phyloP scores from a whole-genome alignment of 2,797 vertebrate species.

The Xenopus petersii region DNA sequence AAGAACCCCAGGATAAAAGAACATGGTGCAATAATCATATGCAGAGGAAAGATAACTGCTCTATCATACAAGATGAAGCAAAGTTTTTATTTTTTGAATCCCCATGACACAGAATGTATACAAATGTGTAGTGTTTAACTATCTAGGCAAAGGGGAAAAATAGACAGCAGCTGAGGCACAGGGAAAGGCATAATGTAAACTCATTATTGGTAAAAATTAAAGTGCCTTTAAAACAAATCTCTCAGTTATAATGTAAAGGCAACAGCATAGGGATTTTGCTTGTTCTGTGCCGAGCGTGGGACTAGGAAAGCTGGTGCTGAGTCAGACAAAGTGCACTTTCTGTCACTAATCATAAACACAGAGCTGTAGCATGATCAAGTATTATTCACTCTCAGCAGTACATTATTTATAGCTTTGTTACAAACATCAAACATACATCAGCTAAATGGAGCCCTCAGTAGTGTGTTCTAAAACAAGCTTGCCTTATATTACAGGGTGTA shows the following conservation, averaged over 20 bases:
- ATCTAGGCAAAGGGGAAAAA: no score
- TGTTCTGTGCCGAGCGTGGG: neutral
- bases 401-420: neutral
- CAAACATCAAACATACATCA: neutral
- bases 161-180: no score
- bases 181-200: no score
- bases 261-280: neutral
- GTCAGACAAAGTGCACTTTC: neutral
- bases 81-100: no score
- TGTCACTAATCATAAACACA: neutral
- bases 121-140: no score
- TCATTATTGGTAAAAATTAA: no score
- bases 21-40: no score
- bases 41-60: no score
- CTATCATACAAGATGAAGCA: no score
- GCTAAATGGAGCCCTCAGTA: neutral
- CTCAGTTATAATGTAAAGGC: neutral
- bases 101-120: no score
- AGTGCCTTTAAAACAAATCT: neutral
- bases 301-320: neutral
- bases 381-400: neutral
- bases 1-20: neutral
- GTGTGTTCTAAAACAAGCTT: neutral
- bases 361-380: neutral
- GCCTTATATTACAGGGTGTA: neutral